A percentile compares a stretch with the other conserved stretches of the same genome.
Conservation (phyloP, 2,888 invertebrate genomes). For the Mythimna impura region DNA sequence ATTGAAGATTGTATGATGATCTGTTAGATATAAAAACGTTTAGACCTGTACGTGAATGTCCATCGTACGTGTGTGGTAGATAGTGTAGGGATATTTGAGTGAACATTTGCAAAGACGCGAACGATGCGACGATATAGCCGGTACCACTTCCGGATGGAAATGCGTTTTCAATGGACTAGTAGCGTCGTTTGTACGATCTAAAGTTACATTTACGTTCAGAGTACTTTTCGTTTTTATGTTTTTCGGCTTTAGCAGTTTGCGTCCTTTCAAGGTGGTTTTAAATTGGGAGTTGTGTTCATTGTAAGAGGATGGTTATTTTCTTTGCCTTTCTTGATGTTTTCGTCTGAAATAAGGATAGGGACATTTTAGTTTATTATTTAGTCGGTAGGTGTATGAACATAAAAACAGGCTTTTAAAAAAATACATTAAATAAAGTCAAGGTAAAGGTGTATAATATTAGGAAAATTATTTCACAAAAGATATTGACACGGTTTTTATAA, state of each 20-base stretch:
- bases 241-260: conserved; percentile 45
- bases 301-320: conserved; percentile 7
- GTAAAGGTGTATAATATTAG: neutral
- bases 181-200: conserved; percentile 64
- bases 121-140: conserved; percentile 77
- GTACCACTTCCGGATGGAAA: conserved; percentile 81
- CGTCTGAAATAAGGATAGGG: conserved; percentile 40
- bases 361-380: neutral
- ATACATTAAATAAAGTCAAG: neutral
- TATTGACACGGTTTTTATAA: neutral
- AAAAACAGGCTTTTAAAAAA: neutral
- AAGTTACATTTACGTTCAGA: conserved; percentile 64
- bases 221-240: conserved; percentile 61
- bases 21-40: conserved; percentile 57
- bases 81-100: conserved; percentile 68
- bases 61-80: conserved; percentile 68
- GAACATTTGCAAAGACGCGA: conserved; percentile 78
- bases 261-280: conserved; percentile 43
- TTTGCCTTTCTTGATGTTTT: conserved; percentile 5
- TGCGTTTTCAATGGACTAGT: conserved; percentile 75
- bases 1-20: conserved; percentile 20
- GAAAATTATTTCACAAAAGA: neutral
- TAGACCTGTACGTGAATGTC: conserved; percentile 49
- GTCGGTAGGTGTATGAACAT: neutral
- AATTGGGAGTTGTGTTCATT: conserved; percentile 41